Evolutionary conservation across 2,797 vertebrate species (phyloP), one percentile per base, ranked within the genome.

Genomic region (Dromococcyx pavoninus): DNA sequence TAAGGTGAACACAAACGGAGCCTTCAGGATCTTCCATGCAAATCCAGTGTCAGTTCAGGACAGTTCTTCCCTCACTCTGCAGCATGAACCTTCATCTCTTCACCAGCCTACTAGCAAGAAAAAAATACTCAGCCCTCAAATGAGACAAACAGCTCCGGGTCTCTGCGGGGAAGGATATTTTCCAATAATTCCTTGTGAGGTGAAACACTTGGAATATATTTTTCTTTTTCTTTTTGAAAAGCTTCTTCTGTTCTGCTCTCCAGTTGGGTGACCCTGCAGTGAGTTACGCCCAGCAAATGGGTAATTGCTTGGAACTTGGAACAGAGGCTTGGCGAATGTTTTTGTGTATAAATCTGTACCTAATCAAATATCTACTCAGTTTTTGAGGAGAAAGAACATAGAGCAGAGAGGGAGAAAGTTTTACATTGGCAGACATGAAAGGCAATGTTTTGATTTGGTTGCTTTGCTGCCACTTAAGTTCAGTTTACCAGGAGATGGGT

Each of bases 281-380:
- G 82, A 94, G 91, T 92, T 95, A 92, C 85, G 95, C 85, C 91
- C 92, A 95, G 79, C 56, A 82, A 95, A 73, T 67, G 70, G 85
- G 74, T 93, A 92, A 93, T 96, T 96, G 85, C 85, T 81, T 86
- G 89, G 89, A 95, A 93, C 95, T 90, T 91, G 75, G 89, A 95
- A 91, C 70, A 1, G 15, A 88, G 70, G 73, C 58, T 84, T 91
- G 73, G 85, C 94, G 95, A 91, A 92, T 82, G 53, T 86, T 94
- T 80, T 93, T 92, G 76, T 93, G 79, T 84, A 96, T 89, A 91
- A 93, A 94, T 94, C 87, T 96, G 94, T 81, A 93, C 87, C 91
- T 92, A 95, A 95, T 94, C 89, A 95, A 97, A 60, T 58, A 86
- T 92, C 93, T 87, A 12, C 75, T 74, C n/a, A 25, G 51, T 69